These are phyloP conservation scores for Melanotaenia pygmaea DNA, from an alignment of 2,797 vertebrate genomes.

Conservation along the genomic window DNA sequence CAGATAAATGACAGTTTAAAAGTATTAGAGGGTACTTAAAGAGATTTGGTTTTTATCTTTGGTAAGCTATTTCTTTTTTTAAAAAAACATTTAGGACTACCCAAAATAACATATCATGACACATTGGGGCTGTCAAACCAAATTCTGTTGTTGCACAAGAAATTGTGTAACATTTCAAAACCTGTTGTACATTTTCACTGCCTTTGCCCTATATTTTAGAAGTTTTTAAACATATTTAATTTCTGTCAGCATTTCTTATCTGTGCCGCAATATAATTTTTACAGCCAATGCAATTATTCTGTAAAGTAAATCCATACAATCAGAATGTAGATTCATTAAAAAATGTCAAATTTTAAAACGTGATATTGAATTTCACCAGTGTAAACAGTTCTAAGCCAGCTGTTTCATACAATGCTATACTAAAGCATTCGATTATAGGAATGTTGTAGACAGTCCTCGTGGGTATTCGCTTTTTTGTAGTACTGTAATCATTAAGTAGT, in stretches of 20 bases:
- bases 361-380: constrained; percentile 9
- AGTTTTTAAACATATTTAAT: constrained; percentile 50
- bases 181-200: constrained; percentile 59
- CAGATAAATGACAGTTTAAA: constrained; percentile 49
- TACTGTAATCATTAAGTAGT: background rate
- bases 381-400: background rate
- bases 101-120: constrained; percentile 54
- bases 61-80: constrained; percentile 40
- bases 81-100: constrained; percentile 43
- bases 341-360: constrained; percentile 21
- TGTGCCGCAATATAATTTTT: constrained; percentile 16
- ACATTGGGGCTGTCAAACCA: constrained; percentile 53
- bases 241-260: constrained; percentile 47
- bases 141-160: constrained; percentile 50
- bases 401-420: background rate
- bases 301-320: constrained; percentile 10
- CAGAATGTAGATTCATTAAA: constrained; percentile 15
- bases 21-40: constrained; percentile 47
- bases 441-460: constrained; percentile 1
- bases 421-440: background rate
- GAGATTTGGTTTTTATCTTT: constrained; percentile 35
- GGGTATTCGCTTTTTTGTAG: background rate
- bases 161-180: constrained; percentile 62
- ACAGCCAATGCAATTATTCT: constrained; percentile 31
- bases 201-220: constrained; percentile 57